Conservation (phyloP, 1,140 invertebrate genomes). For the Neuroterus valhalla region DNA sequence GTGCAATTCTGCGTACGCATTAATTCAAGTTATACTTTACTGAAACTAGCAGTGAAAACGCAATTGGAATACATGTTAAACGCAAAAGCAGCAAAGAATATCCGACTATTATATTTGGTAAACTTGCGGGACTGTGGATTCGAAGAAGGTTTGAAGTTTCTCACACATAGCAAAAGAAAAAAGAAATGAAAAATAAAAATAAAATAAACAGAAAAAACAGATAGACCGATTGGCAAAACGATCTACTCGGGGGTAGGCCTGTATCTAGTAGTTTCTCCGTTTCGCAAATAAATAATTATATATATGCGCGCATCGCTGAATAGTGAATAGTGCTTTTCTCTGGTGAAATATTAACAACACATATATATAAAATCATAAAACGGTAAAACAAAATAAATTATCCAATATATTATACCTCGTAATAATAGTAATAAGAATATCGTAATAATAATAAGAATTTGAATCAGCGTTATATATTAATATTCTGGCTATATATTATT, state of each 20-base stretch:
- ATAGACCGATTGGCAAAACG: conserved; percentile 16
- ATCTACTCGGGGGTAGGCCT: conserved; percentile 42
- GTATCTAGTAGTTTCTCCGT: conserved; percentile 40
- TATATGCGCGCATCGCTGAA: conserved; percentile 43
- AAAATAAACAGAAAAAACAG: conserved; percentile 5
- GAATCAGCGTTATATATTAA: conserved; percentile 69
- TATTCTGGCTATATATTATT: conserved; percentile 67
- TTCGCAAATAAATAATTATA: conserved; percentile 43
- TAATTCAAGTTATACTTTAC: not conserved
- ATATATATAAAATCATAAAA: conserved; percentile 75
- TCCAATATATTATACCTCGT: conserved; percentile 71
- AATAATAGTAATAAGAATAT: conserved; percentile 34
- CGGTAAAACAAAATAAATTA: conserved; percentile 75
- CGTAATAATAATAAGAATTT: conserved; percentile 60
- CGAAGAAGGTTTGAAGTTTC: not conserved
- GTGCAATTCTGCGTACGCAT: conserved; percentile 26
- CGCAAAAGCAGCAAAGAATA: conserved; percentile 17
- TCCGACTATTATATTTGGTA: conserved; percentile 22
- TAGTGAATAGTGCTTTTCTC: conserved; percentile 56
- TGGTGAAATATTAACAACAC: conserved; percentile 73
- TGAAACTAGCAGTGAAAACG: conserved; percentile 18
- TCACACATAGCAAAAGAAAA: not conserved
- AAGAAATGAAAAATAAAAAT: not conserved
- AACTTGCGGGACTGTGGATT: conserved; percentile 4
- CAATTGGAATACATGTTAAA: conserved; percentile 24